A percentile compares a stretch with the other conserved stretches of the same genome.
These are phyloP conservation scores for Liparis tanakae DNA, from an alignment of 2,797 vertebrate species.

Conservation along the genomic window DNA sequence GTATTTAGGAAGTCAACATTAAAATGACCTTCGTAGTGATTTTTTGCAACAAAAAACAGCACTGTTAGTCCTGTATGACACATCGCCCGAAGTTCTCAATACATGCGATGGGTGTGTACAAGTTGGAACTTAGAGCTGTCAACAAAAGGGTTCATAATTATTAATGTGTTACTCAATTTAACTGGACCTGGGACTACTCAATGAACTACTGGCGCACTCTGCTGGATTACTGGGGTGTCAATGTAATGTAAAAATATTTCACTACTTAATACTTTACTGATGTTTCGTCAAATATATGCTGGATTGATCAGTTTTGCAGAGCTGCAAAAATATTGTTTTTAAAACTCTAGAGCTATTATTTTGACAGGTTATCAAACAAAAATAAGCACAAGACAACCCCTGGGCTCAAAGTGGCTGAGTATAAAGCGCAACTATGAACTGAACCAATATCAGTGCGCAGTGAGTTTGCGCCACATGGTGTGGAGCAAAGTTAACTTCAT, in stretches of 20 bases:
- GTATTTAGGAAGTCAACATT: not conserved
- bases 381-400: not conserved
- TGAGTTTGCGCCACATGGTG: not conserved
- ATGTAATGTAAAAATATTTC: no score
- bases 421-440: not conserved
- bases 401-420: not conserved
- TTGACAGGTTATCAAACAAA: not conserved
- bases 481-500: no score
- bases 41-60: not conserved
- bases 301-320: not conserved
- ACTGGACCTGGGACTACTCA: not conserved
- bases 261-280: not conserved
- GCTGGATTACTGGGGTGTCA: conserved; percentile 13
- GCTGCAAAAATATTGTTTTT: not conserved
- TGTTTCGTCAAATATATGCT: not conserved
- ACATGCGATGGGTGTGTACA: not conserved
- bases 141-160: not conserved
- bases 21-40: not conserved
- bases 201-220: conserved; percentile 47
- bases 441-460: not conserved
- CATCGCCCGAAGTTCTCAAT: not conserved
- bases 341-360: not conserved
- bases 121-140: not conserved
- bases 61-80: no score
- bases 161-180: not conserved